Evolutionary conservation across 2,797 vertebrate genomes (phyloP), one percentile per base, ranked within the genome.

Genomic region (Hafferia zeledoni): DNA sequence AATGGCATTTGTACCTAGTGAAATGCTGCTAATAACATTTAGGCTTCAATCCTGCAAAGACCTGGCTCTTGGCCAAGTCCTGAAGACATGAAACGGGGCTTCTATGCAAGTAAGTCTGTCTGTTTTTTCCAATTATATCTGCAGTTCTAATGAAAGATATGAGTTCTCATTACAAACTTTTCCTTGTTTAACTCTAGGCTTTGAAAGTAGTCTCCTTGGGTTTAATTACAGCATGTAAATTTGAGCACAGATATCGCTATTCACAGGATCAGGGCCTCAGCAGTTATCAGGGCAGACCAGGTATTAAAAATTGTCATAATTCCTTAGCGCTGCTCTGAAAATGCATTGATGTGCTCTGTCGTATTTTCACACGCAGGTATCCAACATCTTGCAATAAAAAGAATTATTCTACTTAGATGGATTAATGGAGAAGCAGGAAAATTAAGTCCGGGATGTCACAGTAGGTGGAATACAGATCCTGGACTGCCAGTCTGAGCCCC

Each of bases 141-240:
- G 83, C 74, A 81, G 76, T 61, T 88, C 69, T 94, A 95, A 94
- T 93, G 94, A 96, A 96, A 94, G 85, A 93, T 81, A 88, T 61
- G 91, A 86, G 79, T 94, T 90, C 90, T 82, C 61, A 88, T 96
- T 94, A 88, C 87, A 91, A 96, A 96, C 91, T 96, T 96, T 90
- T 94, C 80, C 87, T 89, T 95, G 87, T 92, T 94, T 96, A 92
- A 97, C 84, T 94, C 84, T 82, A 90, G 89, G 92, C 94, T 93
- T 94, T 95, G 87, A 92, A 95, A 95, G 65, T 82, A 93, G 92
- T 97, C 95, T 96, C 94, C 72, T 86, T 96, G 94, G 95, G 94
- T 94, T 96, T 97, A 96, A 96, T 95, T 97, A 96, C 55, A 93
- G 89, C 80, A 94, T 95, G 94, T 96, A 96, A 96, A 96, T 95